A percentile compares a stretch with the other conserved stretches of the same genome.
Conservation (phyloP, 2,113 vertebrate species). For the Gymnarchus niloticus region DNA sequence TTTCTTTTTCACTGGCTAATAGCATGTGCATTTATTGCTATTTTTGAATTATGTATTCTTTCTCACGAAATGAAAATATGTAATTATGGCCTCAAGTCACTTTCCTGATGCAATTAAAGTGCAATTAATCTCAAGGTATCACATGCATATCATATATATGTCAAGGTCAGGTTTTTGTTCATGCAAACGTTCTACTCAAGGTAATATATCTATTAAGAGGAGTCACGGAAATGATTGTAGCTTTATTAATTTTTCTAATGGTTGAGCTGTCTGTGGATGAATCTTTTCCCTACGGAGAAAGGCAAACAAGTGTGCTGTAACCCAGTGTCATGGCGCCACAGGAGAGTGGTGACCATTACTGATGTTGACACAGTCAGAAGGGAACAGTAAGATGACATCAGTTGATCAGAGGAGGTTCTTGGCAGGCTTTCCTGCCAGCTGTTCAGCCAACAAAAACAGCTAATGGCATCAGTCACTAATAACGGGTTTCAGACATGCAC, state of each 20-base stretch:
- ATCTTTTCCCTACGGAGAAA: constrained; percentile 19
- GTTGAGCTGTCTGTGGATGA: background rate
- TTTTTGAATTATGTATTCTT: constrained; percentile 3
- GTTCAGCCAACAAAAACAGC: background rate
- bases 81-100: constrained; percentile 5
- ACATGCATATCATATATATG: constrained; percentile 7
- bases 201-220: background rate
- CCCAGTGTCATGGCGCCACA: background rate
- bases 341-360: constrained; percentile 26
- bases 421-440: background rate
- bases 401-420: constrained; percentile 16
- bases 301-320: constrained; percentile 2
- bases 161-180: constrained; percentile 13
- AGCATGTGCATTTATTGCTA: constrained; percentile 7
- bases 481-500: background rate
- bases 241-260: background rate
- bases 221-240: background rate
- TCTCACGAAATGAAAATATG: constrained; percentile 9
- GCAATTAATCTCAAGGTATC: constrained; percentile 11
- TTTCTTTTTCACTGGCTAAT: background rate
- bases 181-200: background rate
- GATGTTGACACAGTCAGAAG: constrained; percentile 26
- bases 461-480: background rate
- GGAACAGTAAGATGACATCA: constrained; percentile 18
- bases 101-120: background rate